Percentiles rank a stretch among this genome's conserved stretches.
Evolutionary conservation across 2,888 invertebrate genomes (phyloP).

Genomic region (Notodonta ziczac): DNA sequence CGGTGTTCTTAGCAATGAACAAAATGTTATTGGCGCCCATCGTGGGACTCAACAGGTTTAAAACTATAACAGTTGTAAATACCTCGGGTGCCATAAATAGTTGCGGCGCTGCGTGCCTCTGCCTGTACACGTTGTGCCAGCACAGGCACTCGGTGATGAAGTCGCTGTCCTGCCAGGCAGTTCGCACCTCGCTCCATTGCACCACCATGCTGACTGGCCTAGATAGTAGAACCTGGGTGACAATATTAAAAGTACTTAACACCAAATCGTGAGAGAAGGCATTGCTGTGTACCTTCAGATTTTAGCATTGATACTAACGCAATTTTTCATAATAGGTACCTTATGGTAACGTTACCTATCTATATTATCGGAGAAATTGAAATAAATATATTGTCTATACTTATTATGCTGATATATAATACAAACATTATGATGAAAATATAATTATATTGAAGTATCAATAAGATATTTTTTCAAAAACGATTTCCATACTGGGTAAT

Average conservation of each 20-base stretch:
- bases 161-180: conserved; percentile 92
- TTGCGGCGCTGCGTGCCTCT: conserved; percentile 89
- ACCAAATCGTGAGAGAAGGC: too few relatives aligned
- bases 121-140: conserved; percentile 93
- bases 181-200: conserved; percentile 88
- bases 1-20: too few relatives aligned
- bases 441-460: too few relatives aligned
- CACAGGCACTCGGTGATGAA: conserved; percentile 92
- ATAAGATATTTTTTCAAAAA: conserved; percentile 5
- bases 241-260: too few relatives aligned
- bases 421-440: too few relatives aligned
- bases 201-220: conserved; percentile 89
- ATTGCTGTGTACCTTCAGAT: too few relatives aligned
- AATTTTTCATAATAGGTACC: too few relatives aligned
- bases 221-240: conserved; percentile 85
- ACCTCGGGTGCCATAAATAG: conserved; percentile 91
- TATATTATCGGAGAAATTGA: too few relatives aligned
- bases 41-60: background rate
- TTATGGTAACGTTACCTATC: too few relatives aligned
- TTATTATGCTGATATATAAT: too few relatives aligned
- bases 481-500: background rate
- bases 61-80: conserved; percentile 27
- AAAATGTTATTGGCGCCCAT: background rate
- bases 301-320: too few relatives aligned
- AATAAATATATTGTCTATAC: too few relatives aligned